A percentile compares a stretch with the other conserved stretches of the same genome.
phyloP scores from a whole-genome alignment of 2,113 vertebrate species.

The Danio rerio region GRCz12tu NC_133190.1:16783501-16784000 shows the following conservation, averaged over 20 bases:
- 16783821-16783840: slow-evolving; percentile 6
- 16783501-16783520: not conserved
- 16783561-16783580: slow-evolving; percentile 95
- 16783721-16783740: slow-evolving; percentile 84
- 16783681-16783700: slow-evolving; percentile 92
- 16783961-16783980: slow-evolving; percentile 87
- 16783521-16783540: too few species aligned
- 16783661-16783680: slow-evolving; percentile 81
- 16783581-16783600: slow-evolving; percentile 85
- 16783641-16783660: slow-evolving; percentile 82
- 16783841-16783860: not conserved
- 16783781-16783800: slow-evolving; percentile 64
- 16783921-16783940: slow-evolving; percentile 89
- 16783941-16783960: slow-evolving; percentile 90
- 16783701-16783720: slow-evolving; percentile 88
- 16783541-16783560: slow-evolving; percentile 57
- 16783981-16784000: slow-evolving; percentile 66
- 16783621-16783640: slow-evolving; percentile 57
- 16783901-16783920: slow-evolving; percentile 84
- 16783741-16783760: slow-evolving; percentile 79
- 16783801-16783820: slow-evolving; percentile 28
- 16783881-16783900: slow-evolving; percentile 83
- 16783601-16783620: slow-evolving; percentile 77
- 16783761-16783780: slow-evolving; percentile 81
- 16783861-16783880: slow-evolving; percentile 4